These are phyloP conservation scores for Spinus olivaceus DNA, from an alignment of 2,797 vertebrate genomes.

Conservation along the genomic window DNA sequence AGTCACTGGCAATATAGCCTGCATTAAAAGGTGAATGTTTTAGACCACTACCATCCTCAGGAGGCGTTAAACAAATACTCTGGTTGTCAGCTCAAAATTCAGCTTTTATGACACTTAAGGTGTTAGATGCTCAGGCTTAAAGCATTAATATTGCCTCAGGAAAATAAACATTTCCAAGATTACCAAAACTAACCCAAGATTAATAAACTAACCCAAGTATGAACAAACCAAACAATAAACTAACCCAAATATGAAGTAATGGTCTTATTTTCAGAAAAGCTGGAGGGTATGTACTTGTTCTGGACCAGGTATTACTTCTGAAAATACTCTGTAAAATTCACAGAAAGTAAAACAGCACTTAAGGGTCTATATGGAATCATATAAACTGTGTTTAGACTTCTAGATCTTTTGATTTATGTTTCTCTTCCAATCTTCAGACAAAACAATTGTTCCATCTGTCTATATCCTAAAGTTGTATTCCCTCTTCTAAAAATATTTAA, in stretches of 20 bases:
- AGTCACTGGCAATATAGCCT: background rate
- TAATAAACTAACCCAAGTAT: background rate
- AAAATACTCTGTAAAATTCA: background rate
- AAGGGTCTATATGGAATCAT: background rate
- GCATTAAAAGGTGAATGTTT: background rate
- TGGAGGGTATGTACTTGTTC: background rate
- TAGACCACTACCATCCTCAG: background rate
- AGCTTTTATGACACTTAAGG: background rate
- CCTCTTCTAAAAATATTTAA: background rate
- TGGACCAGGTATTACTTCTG: background rate
- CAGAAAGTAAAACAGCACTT: background rate
- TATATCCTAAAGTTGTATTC: background rate
- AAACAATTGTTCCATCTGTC: background rate
- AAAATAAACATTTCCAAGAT: background rate
- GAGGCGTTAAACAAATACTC: background rate
- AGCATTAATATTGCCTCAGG: background rate
- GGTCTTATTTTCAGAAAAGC: background rate
- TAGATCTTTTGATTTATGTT: background rate
- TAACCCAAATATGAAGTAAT: background rate
- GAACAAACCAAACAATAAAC: background rate
- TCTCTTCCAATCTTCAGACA: background rate
- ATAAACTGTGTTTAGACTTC: background rate
- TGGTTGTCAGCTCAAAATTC: background rate
- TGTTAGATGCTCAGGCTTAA: background rate
- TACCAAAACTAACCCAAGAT: background rate